Conservation (phyloP, 2,797 vertebrate genomes). For the Nyctibius grandis region DNA sequence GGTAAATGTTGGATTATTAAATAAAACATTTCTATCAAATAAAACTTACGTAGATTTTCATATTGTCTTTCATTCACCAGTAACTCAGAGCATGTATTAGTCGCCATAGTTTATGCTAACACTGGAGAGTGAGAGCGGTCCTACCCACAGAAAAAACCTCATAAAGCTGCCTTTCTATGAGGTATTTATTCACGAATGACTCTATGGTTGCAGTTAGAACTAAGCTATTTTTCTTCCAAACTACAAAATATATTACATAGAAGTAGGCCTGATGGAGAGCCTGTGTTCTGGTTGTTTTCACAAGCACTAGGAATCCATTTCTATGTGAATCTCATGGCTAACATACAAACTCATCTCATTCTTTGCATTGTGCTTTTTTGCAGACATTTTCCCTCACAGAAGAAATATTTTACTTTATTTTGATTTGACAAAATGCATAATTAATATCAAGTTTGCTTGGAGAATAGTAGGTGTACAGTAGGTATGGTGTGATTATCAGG, state of each 20-base stretch:
- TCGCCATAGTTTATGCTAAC: not conserved
- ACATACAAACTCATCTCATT: not conserved
- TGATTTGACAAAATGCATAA: not conserved
- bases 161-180: not conserved
- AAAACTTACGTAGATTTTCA: not conserved
- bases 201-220: not conserved
- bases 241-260: not conserved
- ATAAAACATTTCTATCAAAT: not conserved
- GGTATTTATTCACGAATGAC: not conserved
- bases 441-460: not conserved
- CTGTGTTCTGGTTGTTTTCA: not conserved
- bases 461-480: not conserved
- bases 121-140: not conserved
- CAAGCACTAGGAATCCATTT: not conserved
- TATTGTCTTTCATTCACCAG: not conserved
- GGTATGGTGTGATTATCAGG: not conserved
- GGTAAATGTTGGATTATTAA: not conserved
- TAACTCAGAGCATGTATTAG: not conserved
- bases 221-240: not conserved
- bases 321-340: not conserved
- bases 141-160: not conserved
- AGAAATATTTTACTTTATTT: not conserved
- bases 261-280: not conserved
- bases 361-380: not conserved
- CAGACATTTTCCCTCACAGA: not conserved